Base-by-base conservation (phyloP, 2,113 vertebrate genomes). In the Ondatra zibethicus region DNA sequence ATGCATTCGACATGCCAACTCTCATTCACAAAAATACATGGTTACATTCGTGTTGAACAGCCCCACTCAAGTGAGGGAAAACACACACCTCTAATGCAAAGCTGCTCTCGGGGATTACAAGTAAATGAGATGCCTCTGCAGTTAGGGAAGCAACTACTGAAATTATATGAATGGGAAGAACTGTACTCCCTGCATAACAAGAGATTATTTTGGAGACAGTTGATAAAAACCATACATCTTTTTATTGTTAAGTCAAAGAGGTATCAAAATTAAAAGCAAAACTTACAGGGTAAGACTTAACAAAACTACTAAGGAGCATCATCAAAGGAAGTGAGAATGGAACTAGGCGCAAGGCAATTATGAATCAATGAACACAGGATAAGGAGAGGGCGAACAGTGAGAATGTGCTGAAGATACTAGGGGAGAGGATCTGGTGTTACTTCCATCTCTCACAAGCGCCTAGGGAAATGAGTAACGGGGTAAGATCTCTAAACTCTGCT, bases 191-290 rank as follows among this genome's bases (percentile, higher is more conserved):
- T 97, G 93, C 89, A 61, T 96, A 96, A 97, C 94, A 91, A 98
- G 91, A 97, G 97, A 96, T 97, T 97, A 95, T 96, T 97, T 96
- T 95, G 89, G 95, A 96, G 91, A 95, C 97, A 97, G 87, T 82
- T 91, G 96, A 96, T 98, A 98, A 98, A 98, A 98, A 98, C 98
- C 97, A 98, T 98, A 98, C 98, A 98, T 97, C 97, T 98, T 98
- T 98, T 98, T 98, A 98, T 98, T 98, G 97, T 98, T 98, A 98
- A 98, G 97, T 98, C 97, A 98, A 98, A 98, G 98, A 98, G 97
- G 98, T 98, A 98, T 98, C 98, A 98, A 98, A 98, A 98, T 98
- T 97, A 98, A 98, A 96, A 98, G 97, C 98, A 97, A 97, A 96
- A 98, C 98, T 98, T 98, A 98, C 97, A 98, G 92, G 97, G 76